A percentile compares a stretch with the other conserved stretches of the same genome.
phyloP scores from a whole-genome alignment of 2,797 vertebrate species.

The Acanthurus leucopareius region DNA sequence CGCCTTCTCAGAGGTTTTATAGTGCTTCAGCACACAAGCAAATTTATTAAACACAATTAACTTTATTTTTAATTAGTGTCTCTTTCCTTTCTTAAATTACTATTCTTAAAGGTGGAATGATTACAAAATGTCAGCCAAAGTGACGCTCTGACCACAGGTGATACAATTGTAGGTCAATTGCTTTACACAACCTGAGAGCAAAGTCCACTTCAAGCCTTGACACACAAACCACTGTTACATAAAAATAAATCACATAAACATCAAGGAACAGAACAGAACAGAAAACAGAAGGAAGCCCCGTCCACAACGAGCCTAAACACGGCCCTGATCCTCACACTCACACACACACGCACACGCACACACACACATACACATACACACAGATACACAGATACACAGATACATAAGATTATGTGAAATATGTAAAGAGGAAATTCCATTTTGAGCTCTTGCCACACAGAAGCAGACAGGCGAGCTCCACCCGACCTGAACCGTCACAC shows the following conservation, averaged over 20 bases:
- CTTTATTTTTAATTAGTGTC: no score
- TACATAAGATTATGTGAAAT: slow-evolving; percentile 32
- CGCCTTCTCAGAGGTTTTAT: background rate
- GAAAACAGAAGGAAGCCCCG: background rate
- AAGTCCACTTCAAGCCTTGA: slow-evolving; percentile 42
- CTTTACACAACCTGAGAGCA: slow-evolving; percentile 35
- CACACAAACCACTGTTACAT: slow-evolving; percentile 11
- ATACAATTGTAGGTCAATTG: slow-evolving; percentile 17
- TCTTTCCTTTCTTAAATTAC: slow-evolving; percentile 5
- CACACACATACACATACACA: no score
- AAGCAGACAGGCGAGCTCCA: slow-evolving; percentile 19
- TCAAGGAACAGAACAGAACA: background rate
- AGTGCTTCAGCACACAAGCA: no score
- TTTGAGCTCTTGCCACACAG: slow-evolving; percentile 25
- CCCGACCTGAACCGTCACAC: slow-evolving; percentile 11
- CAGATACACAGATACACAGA: background rate
- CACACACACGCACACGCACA: no score
- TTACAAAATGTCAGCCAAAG: background rate
- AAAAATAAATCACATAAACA: background rate
- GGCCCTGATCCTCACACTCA: background rate
- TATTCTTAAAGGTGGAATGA: background rate
- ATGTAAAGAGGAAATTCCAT: slow-evolving; percentile 72
- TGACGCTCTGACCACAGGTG: background rate
- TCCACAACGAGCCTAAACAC: background rate
- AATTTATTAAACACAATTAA: background rate